Percentiles rank a stretch among this genome's conserved stretches.
Evolutionary conservation across 2,888 invertebrate species (phyloP).

Genomic region (Megastigmus dorsalis): DNA sequence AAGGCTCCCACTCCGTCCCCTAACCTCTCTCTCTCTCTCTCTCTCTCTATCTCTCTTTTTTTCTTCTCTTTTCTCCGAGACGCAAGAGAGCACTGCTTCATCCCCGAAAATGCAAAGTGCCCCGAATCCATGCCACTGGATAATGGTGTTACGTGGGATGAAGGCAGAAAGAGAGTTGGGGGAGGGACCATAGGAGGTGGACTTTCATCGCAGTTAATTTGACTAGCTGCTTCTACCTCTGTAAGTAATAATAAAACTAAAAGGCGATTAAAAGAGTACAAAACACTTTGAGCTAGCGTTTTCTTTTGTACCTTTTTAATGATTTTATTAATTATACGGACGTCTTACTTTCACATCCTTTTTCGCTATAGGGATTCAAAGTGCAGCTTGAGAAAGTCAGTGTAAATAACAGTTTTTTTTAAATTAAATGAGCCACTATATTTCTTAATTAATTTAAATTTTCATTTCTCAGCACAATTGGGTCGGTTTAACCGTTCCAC

Average conservation of each 20-base stretch:
- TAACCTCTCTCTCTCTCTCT: conserved; percentile 25
- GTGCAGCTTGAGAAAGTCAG: no score
- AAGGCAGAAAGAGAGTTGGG: no score
- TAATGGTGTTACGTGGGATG: conserved; percentile 48
- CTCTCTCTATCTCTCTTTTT: conserved; percentile 35
- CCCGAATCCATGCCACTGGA: conserved; percentile 48
- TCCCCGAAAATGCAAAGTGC: conserved; percentile 52
- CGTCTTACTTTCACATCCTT: no score
- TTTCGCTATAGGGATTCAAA: no score
- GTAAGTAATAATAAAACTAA: conserved; percentile 33
- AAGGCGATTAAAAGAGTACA: background rate
- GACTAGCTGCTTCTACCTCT: conserved; percentile 5
- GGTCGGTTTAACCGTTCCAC: no score
- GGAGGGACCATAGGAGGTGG: no score
- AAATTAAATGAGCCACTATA: no score
- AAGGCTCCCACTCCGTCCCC: conserved; percentile 47
- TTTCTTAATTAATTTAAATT: no score
- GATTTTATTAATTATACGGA: conserved; percentile 21
- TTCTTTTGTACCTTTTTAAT: background rate
- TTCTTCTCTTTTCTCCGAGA: conserved; percentile 41
- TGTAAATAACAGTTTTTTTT: no score
- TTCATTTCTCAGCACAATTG: no score
- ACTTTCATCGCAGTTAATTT: conserved; percentile 52
- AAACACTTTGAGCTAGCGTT: background rate
- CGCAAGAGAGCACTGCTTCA: conserved; percentile 26